Evolutionary conservation across 1,140 invertebrate genomes (phyloP), one percentile per base, ranked within the genome.

Genomic region (Protaetia brevitarsis): DNA sequence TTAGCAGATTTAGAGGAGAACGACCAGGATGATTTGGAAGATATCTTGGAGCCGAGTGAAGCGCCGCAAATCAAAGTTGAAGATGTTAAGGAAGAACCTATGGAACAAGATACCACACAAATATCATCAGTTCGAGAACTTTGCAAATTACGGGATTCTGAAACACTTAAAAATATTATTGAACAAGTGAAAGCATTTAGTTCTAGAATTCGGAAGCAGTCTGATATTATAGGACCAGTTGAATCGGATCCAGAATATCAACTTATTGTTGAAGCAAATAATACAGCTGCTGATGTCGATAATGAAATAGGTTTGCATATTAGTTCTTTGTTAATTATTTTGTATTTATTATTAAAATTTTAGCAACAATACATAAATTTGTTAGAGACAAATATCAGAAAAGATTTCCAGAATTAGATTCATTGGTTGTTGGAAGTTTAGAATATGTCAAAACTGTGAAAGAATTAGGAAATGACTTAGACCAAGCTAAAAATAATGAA

Each of bases 341-440:
- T 3, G 23, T 19, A 34, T 36, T 2, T 62, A 23, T n/a, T 29
- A 2, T 62, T n/a, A 63, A 69, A 80, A 79, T 85, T 78, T 64
- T 78, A 90, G 87, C 87, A 66, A 88, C 86, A 31, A 95, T 99
- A 76, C 96, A 99, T 82, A 94, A 98, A 83, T 99, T 97, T 83
- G 89, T 93, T 34, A 87, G 93, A 73, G 96, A 98, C 72, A 96
- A 97, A 80, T 99, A 99, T 81, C 93, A 95, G 37, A 99, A 98
- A 82, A 82, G 97, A 57, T 99, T 99, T 83, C 98, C 98, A 1
- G 98, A 99, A 79, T 80, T 99, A 21, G 97, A 99, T 72, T 98
- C 96, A 0, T 80, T 99, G 4, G 96, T 99, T 37, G 89, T 95
- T 10, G 90, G 88, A 36, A 93, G 96, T 11, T 80, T 96, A 58